Evolutionary conservation across 2,113 vertebrate species (phyloP), one percentile per base, ranked within the genome.

Genomic region (Cephalopterus ornatus): DNA sequence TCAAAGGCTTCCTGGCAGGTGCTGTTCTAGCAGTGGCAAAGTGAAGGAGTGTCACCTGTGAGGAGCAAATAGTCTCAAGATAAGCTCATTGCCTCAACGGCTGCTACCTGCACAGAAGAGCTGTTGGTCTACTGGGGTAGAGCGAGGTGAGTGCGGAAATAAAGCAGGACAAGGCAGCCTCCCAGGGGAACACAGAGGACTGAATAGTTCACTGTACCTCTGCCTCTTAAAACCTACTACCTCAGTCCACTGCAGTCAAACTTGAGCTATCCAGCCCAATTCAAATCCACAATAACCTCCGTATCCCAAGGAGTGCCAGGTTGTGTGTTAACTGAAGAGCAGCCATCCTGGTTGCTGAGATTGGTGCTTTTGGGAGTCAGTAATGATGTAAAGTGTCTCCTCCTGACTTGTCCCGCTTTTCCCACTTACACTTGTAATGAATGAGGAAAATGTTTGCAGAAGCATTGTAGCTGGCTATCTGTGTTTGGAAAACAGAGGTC

Each of bases 361-460:
- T 8, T 17, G 13, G 28, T 49, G 17, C 27, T 72, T 79, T 52
- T 21, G 10, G 70, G 42, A 67, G 35, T 44, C 35, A 44, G 6
- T 70, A 49, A 37, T 14, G 14, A 24, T n/a, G 22, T 50, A 35
- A 52, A 78, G 19, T 30, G 19, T 56, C 63, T 85, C 12, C 8
- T 90, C 71, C 52, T 80, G 37, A 85, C 41, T 47, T 65, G 27
- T 37, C 17, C 16, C 0, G 5, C 24, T 55, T 88, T 61, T 91
- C 12, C 62, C 23, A 14, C 39, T 77, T 58, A 32, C 1, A 5
- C 6, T 8, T 0, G 0, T 67, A 58, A 47, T 32, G 47, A 88
- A 59, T 12, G 73, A 88, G 59, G 47, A 76, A 71, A 80, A 56
- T 1, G 5, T 52, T 77, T 88, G 78, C 47, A 55, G 85, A 35